Evolutionary conservation across 2,888 invertebrate species (phyloP).

Genomic region (Ophion obscuratus): DNA sequence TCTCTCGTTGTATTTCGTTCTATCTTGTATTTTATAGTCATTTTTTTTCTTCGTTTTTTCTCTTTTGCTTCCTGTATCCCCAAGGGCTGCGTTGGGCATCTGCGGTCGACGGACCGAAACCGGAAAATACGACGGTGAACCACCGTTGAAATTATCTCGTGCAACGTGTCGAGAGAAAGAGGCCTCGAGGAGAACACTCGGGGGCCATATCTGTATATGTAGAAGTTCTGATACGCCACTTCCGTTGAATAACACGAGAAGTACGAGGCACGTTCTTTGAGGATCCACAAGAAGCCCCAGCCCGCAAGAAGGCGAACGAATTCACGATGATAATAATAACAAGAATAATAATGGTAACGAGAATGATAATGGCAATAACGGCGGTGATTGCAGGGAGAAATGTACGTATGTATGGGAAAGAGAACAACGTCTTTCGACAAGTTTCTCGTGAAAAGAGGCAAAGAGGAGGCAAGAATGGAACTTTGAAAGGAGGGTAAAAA

Average conservation of each 20-base stretch:
- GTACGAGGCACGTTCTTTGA: neutral
- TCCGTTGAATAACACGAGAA: constrained; percentile 37
- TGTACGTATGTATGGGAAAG: neutral
- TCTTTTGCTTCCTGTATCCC: neutral
- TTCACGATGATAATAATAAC: too few relatives aligned
- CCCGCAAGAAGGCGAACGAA: neutral
- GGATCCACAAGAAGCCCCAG: neutral
- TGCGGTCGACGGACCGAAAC: constrained; percentile 50
- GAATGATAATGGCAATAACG: constrained; percentile 7
- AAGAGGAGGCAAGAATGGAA: constrained; percentile 7
- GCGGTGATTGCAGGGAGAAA: neutral
- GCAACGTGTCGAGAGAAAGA: constrained; percentile 26
- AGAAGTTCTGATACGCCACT: constrained; percentile 12
- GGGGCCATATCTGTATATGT: constrained; percentile 2
- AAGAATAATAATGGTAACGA: constrained; percentile 16
- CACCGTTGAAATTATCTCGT: constrained; percentile 57
- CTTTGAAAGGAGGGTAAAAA: constrained; percentile 6
- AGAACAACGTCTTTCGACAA: neutral
- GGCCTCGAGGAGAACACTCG: constrained; percentile 9
- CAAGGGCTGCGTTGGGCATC: constrained; percentile 26
- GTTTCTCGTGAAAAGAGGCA: constrained; percentile 2
- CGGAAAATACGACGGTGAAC: constrained; percentile 59
- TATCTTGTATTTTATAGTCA: neutral
- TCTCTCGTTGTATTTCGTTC: constrained; percentile 43
- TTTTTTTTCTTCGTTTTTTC: constrained; percentile 6